Percentiles rank a stretch among this genome's conserved stretches.
Conservation (phyloP, 2,888 invertebrate genomes). For the Cheilosia scutellata region DNA sequence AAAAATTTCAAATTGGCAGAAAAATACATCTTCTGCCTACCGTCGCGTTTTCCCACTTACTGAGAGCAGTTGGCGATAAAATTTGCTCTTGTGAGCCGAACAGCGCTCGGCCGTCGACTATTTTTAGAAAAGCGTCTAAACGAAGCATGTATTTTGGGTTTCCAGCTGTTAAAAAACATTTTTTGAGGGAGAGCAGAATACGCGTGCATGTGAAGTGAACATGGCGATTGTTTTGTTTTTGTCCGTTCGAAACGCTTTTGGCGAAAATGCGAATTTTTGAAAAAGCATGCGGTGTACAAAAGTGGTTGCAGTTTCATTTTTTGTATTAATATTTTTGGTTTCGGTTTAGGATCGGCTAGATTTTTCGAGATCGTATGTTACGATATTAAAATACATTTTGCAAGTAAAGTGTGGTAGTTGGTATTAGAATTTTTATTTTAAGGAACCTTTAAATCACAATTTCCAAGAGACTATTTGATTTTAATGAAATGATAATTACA, state of each 20-base stretch:
- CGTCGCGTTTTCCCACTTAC: conserved; percentile 64
- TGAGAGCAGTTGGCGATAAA: conserved; percentile 36
- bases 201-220: conserved; percentile 32
- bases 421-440: no score
- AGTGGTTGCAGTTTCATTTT: conserved; percentile 24
- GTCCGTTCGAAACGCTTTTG: conserved; percentile 18
- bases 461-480: no score
- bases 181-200: conserved; percentile 37
- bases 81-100: conserved; percentile 38
- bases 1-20: conserved; percentile 45
- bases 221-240: conserved; percentile 46
- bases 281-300: conserved; percentile 1
- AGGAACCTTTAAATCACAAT: no score
- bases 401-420: no score
- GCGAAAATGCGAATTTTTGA: conserved; percentile 21
- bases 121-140: conserved; percentile 75
- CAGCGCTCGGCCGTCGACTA: conserved; percentile 45
- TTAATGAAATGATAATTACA: no score
- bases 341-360: background rate
- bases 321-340: conserved; percentile 28
- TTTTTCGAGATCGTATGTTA: no score
- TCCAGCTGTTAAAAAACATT: conserved; percentile 73
- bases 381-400: no score
- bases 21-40: conserved; percentile 70
- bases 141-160: conserved; percentile 70